These are phyloP conservation scores for Monoplex corrugatus DNA, from an alignment of 2,888 invertebrate species.

Conservation along the genomic window DNA sequence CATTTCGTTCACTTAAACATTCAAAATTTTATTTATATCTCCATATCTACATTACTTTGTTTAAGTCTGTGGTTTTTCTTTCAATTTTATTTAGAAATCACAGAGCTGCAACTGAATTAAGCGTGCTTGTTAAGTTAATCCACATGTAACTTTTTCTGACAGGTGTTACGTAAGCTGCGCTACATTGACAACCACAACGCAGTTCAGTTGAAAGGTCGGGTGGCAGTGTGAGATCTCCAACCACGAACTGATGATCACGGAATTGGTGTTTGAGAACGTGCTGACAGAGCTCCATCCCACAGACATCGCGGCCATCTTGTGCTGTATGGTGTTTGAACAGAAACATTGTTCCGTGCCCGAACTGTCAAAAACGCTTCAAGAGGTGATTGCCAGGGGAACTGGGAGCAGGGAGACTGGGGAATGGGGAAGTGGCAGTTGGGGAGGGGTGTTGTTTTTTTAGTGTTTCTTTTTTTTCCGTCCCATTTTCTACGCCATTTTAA, in stretches of 20 bases:
- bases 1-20: too few species aligned
- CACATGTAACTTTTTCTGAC: constrained; percentile 57
- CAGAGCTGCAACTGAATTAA: too few species aligned
- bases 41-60: too few species aligned
- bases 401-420: background rate
- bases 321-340: constrained; percentile 95
- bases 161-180: constrained; percentile 87
- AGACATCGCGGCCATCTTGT: constrained; percentile 96
- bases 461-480: background rate
- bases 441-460: background rate
- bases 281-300: constrained; percentile 93
- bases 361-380: constrained; percentile 85
- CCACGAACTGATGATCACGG: constrained; percentile 92
- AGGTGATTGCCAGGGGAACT: constrained; percentile 81
- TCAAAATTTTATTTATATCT: too few species aligned
- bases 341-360: constrained; percentile 85
- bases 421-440: background rate
- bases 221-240: constrained; percentile 93
- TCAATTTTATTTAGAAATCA: too few species aligned
- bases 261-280: constrained; percentile 94
- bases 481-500: too few species aligned
- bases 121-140: too few species aligned
- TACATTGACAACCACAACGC: constrained; percentile 89
- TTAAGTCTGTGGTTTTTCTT: too few species aligned
- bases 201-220: constrained; percentile 87